Conservation (phyloP, 2,888 invertebrate species). For the Drosophila robusta region DNA sequence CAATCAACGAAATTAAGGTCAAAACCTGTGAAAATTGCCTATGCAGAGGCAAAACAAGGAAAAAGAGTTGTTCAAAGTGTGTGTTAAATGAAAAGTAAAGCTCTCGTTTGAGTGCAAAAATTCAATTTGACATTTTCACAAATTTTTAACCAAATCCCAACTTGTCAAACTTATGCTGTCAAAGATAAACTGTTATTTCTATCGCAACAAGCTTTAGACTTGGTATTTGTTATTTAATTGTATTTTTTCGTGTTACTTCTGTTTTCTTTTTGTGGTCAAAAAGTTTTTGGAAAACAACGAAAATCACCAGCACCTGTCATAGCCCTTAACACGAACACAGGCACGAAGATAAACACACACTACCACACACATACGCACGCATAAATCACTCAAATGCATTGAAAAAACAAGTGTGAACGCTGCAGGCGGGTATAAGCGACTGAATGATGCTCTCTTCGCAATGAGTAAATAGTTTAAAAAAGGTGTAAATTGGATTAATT, state of each 20-base stretch:
- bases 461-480: no score
- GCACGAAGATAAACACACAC: constrained; percentile 25
- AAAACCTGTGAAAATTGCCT: constrained; percentile 32
- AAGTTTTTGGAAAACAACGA: constrained; percentile 34
- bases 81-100: not conserved
- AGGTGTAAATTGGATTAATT: no score
- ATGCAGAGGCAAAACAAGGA: not conserved
- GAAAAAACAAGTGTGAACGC: constrained; percentile 39
- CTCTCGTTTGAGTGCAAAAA: not conserved
- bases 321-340: constrained; percentile 21
- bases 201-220: constrained; percentile 9
- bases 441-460: not conserved
- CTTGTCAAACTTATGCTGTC: constrained; percentile 16
- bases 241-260: constrained; percentile 37
- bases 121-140: constrained; percentile 14
- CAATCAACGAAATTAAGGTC: constrained; percentile 54
- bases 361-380: constrained; percentile 32
- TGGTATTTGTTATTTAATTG: constrained; percentile 8
- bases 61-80: not conserved
- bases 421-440: not conserved
- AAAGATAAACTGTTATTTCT: constrained; percentile 26
- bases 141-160: not conserved
- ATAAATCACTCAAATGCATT: constrained; percentile 74
- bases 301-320: constrained; percentile 65
- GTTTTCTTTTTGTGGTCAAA: constrained; percentile 17